Percentiles rank a stretch among this genome's conserved stretches.
Conservation (phyloP, 2,888 invertebrate species). For the Drosophila eohydei region DNA sequence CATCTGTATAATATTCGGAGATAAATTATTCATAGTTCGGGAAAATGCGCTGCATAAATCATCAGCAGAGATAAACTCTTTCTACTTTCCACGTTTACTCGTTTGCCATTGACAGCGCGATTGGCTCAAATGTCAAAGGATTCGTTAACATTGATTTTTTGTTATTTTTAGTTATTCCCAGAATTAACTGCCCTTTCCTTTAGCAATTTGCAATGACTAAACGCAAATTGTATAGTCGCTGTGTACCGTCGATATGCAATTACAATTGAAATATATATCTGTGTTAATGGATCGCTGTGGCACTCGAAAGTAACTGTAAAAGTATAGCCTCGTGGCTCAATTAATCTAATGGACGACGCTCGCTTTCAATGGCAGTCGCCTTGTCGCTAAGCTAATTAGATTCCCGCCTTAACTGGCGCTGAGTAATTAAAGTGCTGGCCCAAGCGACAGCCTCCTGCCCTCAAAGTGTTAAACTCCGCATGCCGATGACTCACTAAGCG, state of each 20-base stretch:
- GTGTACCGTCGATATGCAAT: constrained; percentile 1
- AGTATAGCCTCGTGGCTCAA: constrained; percentile 33
- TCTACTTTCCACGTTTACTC: background rate
- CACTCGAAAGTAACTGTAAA: constrained; percentile 3
- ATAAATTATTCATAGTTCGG: background rate
- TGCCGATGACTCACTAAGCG: constrained; percentile 29
- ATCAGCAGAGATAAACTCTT: background rate
- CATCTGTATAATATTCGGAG: background rate
- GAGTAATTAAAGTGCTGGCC: constrained; percentile 62
- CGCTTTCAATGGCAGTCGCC: constrained; percentile 40
- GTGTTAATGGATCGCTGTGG: background rate
- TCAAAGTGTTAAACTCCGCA: constrained; percentile 7
- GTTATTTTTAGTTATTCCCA: background rate
- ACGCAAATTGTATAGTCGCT: background rate
- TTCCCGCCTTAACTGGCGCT: constrained; percentile 55
- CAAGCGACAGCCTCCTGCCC: constrained; percentile 18
- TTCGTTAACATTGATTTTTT: background rate
- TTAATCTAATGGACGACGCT: constrained; percentile 59
- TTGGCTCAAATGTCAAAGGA: background rate
- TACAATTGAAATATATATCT: constrained; percentile 10
- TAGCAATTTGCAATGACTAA: background rate
- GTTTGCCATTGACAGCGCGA: background rate
- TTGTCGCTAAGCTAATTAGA: constrained; percentile 65
- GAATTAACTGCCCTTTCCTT: background rate
- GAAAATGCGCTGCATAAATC: background rate